A percentile compares a stretch with the other conserved stretches of the same genome.
Conservation (phyloP, 2,113 vertebrate species). For the Perca flavescens region DNA sequence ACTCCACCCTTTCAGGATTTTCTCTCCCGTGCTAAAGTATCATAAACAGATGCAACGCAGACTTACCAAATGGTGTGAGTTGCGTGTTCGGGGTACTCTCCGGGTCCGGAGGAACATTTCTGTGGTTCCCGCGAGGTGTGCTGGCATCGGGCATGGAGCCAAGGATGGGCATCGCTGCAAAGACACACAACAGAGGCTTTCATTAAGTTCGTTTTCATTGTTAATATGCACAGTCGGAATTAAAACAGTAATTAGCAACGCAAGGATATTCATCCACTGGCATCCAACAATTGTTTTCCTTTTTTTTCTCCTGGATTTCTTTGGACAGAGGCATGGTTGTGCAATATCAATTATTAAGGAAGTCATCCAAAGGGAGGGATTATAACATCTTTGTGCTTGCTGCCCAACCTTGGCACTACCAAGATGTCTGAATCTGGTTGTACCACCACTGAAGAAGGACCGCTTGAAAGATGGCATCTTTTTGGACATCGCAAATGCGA, state of each 20-base stretch:
- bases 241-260: constrained; percentile 77
- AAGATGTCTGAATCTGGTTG: constrained; percentile 80
- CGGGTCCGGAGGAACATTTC: constrained; percentile 83
- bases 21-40: constrained; percentile 76
- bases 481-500: constrained; percentile 84
- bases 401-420: constrained; percentile 81
- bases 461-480: constrained; percentile 89
- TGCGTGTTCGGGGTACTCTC: constrained; percentile 75
- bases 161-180: constrained; percentile 90
- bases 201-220: constrained; percentile 87
- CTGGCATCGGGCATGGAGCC: constrained; percentile 92
- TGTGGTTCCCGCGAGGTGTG: constrained; percentile 88
- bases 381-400: constrained; percentile 86
- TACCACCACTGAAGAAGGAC: constrained; percentile 74
- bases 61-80: constrained; percentile 79
- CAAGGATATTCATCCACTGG: constrained; percentile 71
- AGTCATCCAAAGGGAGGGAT: constrained; percentile 87
- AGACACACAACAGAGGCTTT: constrained; percentile 87
- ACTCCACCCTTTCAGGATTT: constrained; percentile 83
- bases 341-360: constrained; percentile 87
- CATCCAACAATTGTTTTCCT: constrained; percentile 65
- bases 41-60: constrained; percentile 78
- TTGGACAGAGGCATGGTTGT: constrained; percentile 82
- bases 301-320: constrained; percentile 75
- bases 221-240: constrained; percentile 74